Percentiles rank a stretch among this genome's conserved stretches.
Conservation (phyloP, 2,113 vertebrate genomes). For the Strix aluco region DNA sequence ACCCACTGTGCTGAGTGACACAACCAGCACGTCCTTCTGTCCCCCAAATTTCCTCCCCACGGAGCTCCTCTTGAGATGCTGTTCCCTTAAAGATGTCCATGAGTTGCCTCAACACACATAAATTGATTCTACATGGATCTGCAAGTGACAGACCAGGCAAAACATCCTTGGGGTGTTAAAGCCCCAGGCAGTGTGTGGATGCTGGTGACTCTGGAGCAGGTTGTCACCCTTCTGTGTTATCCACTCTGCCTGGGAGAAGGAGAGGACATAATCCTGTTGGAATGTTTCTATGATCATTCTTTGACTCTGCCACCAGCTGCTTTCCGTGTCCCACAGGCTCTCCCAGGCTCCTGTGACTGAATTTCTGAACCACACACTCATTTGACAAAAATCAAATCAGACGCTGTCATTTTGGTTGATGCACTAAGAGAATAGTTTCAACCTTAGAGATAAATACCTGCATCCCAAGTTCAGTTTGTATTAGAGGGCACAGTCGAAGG, state of each 20-base stretch:
- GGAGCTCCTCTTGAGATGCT: neutral
- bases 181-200: accelerated
- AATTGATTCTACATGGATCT: neutral
- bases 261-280: neutral
- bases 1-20: neutral
- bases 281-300: neutral
- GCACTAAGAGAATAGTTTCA: neutral
- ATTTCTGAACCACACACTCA: neutral
- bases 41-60: neutral
- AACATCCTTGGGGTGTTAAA: neutral
- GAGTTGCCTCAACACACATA: neutral
- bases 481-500: neutral
- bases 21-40: neutral
- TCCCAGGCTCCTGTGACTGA: neutral
- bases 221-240: neutral
- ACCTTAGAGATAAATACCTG: neutral
- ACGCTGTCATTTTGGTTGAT: neutral
- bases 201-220: neutral
- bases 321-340: neutral
- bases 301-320: neutral
- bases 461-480: neutral
- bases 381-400: neutral
- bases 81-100: neutral
- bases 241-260: neutral
- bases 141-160: neutral